phyloP scores from a whole-genome alignment of 2,888 invertebrate species.

The Nipponacmea schrenckii region DNA sequence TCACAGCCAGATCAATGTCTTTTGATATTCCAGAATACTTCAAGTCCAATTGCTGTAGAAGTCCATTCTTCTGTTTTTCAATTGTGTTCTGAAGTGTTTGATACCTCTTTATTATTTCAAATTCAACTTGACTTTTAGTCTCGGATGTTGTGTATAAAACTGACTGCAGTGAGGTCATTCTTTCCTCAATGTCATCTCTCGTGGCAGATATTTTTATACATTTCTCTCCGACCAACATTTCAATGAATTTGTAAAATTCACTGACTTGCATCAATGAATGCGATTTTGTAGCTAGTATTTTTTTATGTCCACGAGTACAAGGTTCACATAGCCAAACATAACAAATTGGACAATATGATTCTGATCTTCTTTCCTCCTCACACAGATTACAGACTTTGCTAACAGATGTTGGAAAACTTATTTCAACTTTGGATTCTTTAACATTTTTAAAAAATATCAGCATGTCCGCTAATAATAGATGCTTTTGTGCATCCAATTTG shows the following conservation, averaged over 20 bases:
- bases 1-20: no score
- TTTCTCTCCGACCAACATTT: constrained; percentile 13
- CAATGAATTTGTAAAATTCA: constrained; percentile 23
- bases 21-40: no score
- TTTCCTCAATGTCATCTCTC: background rate
- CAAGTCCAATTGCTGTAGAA: no score
- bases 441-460: constrained; percentile 27
- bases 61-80: no score
- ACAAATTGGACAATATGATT: constrained; percentile 26
- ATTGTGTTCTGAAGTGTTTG: no score
- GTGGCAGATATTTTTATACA: background rate
- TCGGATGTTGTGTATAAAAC: background rate
- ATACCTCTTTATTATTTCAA: constrained; percentile 16
- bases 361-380: constrained; percentile 20
- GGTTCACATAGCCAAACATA: constrained; percentile 31
- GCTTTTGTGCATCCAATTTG: constrained; percentile 27
- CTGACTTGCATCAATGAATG: constrained; percentile 19
- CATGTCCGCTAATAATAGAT: constrained; percentile 28
- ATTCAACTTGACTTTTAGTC: background rate
- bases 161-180: background rate
- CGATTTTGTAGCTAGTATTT: constrained; percentile 27
- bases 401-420: constrained; percentile 1
- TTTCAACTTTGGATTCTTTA: background rate
- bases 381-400: constrained; percentile 18
- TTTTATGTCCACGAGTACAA: constrained; percentile 28